Evolutionary conservation across 2,888 invertebrate species (phyloP).

Genomic region (Ectobius pallidus): DNA sequence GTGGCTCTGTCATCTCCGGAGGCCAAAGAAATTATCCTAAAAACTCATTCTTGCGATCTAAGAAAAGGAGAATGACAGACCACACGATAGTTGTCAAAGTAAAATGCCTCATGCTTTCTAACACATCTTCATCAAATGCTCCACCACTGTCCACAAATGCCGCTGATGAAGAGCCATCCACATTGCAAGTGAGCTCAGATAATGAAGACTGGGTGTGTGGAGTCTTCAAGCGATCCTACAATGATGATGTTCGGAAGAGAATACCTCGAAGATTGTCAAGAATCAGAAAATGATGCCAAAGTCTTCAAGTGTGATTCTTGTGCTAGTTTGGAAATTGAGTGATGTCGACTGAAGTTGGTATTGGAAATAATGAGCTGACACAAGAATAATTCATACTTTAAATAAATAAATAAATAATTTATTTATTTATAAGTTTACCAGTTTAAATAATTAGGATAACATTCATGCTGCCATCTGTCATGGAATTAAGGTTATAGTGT

Average conservation of each 20-base stretch:
- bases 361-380: neutral
- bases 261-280: neutral
- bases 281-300: neutral
- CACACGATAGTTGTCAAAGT: neutral
- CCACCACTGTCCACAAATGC: neutral
- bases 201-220: neutral
- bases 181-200: neutral
- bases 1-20: neutral
- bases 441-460: too few relatives aligned
- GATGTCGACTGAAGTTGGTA: neutral
- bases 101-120: neutral
- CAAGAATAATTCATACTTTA: neutral
- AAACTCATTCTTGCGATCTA: neutral
- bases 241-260: neutral
- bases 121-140: neutral
- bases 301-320: neutral
- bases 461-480: too few relatives aligned
- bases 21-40: neutral
- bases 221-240: neutral
- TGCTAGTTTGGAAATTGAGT: neutral
- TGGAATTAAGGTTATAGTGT: too few relatives aligned
- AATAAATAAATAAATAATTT: too few relatives aligned
- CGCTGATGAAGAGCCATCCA: neutral
- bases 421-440: too few relatives aligned
- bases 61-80: neutral